These are phyloP conservation scores for Rhadina sibilatrix DNA, from an alignment of 2,113 vertebrate genomes.

Conservation along the genomic window DNA sequence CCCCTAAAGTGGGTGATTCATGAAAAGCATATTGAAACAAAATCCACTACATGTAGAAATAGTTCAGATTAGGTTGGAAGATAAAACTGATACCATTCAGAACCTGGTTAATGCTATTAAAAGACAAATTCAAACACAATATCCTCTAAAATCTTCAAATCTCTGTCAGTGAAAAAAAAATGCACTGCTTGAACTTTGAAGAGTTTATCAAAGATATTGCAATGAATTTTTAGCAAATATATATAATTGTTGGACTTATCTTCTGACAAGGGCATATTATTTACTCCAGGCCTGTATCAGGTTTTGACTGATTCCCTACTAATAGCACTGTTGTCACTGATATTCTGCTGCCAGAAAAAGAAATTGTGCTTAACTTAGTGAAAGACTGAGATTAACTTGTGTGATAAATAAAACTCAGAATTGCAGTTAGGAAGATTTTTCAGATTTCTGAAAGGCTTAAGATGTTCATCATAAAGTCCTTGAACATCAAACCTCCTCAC, in stretches of 20 bases:
- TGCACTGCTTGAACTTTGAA: conserved; percentile 79
- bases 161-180: conserved; percentile 80
- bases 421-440: conserved; percentile 70
- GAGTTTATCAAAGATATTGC: conserved; percentile 72
- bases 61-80: conserved; percentile 70
- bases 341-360: conserved; percentile 81
- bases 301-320: neutral
- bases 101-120: conserved; percentile 76
- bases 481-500: conserved; percentile 77
- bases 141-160: conserved; percentile 71
- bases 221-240: conserved; percentile 71
- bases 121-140: conserved; percentile 81
- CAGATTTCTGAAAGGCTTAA: conserved; percentile 68
- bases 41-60: conserved; percentile 80
- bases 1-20: conserved; percentile 68
- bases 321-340: neutral
- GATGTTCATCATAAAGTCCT: conserved; percentile 62
- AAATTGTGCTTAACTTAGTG: conserved; percentile 64
- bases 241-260: neutral
- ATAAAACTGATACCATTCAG: conserved; percentile 77
- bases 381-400: conserved; percentile 35
- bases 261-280: neutral
- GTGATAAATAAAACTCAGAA: conserved; percentile 81
- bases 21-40: conserved; percentile 75
- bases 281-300: neutral